phyloP scores from a whole-genome alignment of 2,888 invertebrate species.

The Oxyteleia sp. region DNA sequence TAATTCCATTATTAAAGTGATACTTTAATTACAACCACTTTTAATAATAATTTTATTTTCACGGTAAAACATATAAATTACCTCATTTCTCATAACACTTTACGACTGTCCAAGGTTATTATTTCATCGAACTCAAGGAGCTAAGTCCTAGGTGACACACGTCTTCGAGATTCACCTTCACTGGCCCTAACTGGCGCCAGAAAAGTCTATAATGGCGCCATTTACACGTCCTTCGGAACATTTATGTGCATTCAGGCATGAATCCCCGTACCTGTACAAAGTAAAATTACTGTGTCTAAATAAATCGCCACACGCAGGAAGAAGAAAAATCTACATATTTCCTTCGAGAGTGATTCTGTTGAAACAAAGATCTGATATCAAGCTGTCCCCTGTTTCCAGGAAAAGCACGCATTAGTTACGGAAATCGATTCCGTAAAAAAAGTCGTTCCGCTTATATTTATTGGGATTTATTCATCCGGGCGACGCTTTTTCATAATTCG shows the following conservation, averaged over 20 bases:
- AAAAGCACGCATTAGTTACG: constrained; percentile 49
- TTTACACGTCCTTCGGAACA: constrained; percentile 70
- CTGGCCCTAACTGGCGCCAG: constrained; percentile 71
- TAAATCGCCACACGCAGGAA: constrained; percentile 36
- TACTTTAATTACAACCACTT: not conserved
- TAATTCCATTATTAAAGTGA: no score
- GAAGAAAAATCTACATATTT: constrained; percentile 64
- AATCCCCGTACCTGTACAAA: constrained; percentile 56
- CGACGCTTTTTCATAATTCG: constrained; percentile 24
- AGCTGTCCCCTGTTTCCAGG: constrained; percentile 16
- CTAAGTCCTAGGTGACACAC: constrained; percentile 59
- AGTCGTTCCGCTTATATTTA: constrained; percentile 33
- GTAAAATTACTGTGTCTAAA: constrained; percentile 55
- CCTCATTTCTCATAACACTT: constrained; percentile 27
- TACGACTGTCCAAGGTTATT: constrained; percentile 34
- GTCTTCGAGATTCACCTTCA: constrained; percentile 56
- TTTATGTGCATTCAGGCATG: constrained; percentile 71
- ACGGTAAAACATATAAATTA: not conserved
- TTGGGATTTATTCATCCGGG: constrained; percentile 59
- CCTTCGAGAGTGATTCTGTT: constrained; percentile 37
- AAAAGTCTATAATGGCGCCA: constrained; percentile 71
- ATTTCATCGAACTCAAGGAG: constrained; percentile 57
- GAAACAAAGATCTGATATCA: constrained; percentile 53
- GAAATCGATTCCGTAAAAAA: constrained; percentile 43
- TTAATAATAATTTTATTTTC: not conserved